Evolutionary conservation across 2,888 invertebrate genomes (phyloP), one percentile per base, ranked within the genome.

Genomic region (Tineola bisselliella): DNA sequence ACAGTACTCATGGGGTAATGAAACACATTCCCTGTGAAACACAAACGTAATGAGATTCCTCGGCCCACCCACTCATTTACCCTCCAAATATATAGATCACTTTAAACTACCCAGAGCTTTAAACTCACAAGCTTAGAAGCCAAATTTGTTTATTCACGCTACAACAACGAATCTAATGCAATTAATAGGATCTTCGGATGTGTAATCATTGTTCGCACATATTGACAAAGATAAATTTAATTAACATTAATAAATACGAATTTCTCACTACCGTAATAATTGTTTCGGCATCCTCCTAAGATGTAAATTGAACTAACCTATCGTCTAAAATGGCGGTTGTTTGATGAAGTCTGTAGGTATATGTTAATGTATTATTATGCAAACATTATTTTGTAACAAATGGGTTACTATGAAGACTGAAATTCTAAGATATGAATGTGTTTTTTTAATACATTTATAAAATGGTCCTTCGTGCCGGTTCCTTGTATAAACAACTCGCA

Each of bases 21-120:
- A 19, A 30, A 56, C 13, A 19, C 54, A 25, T 56, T 56, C 19
- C 25, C 56, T 19, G 56, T 30, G 19, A 25, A 56, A 56, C 56
- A 25, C 25, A 19, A 56, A 56, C 19, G 56, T 56, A 56, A 56
- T 56, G 56, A 56, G 56, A 56, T 56, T 48, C 17, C 13, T 48
- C 13, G 2, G 15, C 6, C 38, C 3, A 38, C 38, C 38, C 48
- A 48, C 48, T 3, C 48, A 48, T 48, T 48, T 48, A 13, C 38
- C 38, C n/a, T 10, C 38, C 38, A 38, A 38, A 38, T 38, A 38
- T 6, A 38, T 38, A 38, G n/a, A 38, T 38, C 1, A 38, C 38
- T 38, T 38, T 38, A 38, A 38, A 38, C 10, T 38, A 38, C 38
- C 2, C 2, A 38, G 5, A n/a, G 2, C 38, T 38, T 38, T 38